Conservation (phyloP, 2,888 invertebrate genomes). For the Trachelus tabidus region DNA sequence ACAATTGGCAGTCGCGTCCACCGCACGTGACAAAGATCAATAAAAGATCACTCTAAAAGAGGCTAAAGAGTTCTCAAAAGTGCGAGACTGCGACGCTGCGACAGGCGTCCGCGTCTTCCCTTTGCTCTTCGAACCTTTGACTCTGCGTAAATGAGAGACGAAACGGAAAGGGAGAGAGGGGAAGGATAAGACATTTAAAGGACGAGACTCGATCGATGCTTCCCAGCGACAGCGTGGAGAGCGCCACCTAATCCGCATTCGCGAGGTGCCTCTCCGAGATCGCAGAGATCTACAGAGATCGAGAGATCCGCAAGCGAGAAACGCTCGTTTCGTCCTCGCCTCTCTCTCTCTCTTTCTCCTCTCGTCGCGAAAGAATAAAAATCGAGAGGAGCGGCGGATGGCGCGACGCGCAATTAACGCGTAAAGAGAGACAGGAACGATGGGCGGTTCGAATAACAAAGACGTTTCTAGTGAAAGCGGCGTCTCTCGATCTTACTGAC, state of each 20-base stretch:
- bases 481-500: background rate
- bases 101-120: too few species aligned
- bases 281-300: conserved; percentile 28
- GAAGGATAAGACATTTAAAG: background rate
- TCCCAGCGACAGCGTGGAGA: conserved; percentile 55
- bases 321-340: background rate
- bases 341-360: too few species aligned
- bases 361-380: background rate
- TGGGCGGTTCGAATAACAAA: background rate
- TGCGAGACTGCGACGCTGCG: too few species aligned
- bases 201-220: background rate
- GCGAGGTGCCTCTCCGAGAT: conserved; percentile 33
- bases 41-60: background rate
- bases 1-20: background rate
- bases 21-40: background rate
- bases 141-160: background rate
- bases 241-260: conserved; percentile 52
- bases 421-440: too few species aligned
- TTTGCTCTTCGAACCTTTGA: background rate
- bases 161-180: background rate
- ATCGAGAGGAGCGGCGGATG: background rate
- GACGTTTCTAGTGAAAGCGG: background rate
- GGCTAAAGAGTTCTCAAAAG: too few species aligned
- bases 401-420: too few species aligned
- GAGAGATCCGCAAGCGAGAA: conserved; percentile 36